These are phyloP conservation scores for Leptinotarsa rubiginosa DNA, from an alignment of 2,888 invertebrate species.

Conservation along the genomic window DNA sequence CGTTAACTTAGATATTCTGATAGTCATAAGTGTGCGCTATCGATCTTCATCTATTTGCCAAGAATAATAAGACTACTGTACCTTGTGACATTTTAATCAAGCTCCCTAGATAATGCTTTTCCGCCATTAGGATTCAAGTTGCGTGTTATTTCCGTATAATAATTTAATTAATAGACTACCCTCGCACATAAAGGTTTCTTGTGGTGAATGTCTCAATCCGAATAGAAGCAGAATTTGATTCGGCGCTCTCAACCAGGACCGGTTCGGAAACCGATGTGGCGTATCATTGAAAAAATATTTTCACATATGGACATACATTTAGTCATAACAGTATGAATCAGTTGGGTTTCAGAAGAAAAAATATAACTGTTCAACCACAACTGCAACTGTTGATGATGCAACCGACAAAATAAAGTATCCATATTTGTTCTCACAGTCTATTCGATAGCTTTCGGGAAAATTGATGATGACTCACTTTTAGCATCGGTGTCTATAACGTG, in stretches of 20 bases:
- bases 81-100: conserved; percentile 49
- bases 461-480: too few relatives aligned
- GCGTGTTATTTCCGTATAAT: conserved; percentile 45
- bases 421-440: too few relatives aligned
- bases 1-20: conserved; percentile 26
- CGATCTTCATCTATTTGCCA: conserved; percentile 40
- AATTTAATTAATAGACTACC: conserved; percentile 49
- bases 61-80: conserved; percentile 44
- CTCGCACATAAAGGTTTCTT: conserved; percentile 42
- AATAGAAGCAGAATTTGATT: conserved; percentile 16
- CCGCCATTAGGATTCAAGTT: conserved; percentile 45
- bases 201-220: conserved; percentile 42
- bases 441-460: too few relatives aligned
- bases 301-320: too few relatives aligned
- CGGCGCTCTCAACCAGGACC: conserved; percentile 14
- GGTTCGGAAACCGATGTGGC: conserved; percentile 19
- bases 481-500: too few relatives aligned
- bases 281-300: not conserved
- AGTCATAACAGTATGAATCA: too few relatives aligned
- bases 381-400: too few relatives aligned
- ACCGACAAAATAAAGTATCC: too few relatives aligned
- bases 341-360: too few relatives aligned
- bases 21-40: conserved; percentile 28
- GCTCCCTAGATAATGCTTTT: conserved; percentile 45
- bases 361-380: too few relatives aligned